These are phyloP conservation scores for Mesembrinibis cayennensis DNA, from an alignment of 2,113 vertebrate genomes.

Conservation along the genomic window DNA sequence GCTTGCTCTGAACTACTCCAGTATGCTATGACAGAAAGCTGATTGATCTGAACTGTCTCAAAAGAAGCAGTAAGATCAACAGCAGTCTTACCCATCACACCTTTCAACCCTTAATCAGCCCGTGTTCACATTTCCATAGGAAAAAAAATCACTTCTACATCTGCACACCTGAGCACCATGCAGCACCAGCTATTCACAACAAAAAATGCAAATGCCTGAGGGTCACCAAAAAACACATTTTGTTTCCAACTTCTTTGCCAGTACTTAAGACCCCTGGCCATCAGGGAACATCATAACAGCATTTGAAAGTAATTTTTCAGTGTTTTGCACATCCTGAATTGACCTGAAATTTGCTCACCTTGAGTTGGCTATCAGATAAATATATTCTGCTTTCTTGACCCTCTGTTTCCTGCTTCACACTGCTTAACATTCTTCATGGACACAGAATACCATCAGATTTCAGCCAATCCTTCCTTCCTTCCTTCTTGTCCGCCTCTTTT, in stretches of 20 bases:
- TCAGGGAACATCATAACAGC: neutral
- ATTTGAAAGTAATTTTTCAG: neutral
- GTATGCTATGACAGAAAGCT: neutral
- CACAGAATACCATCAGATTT: neutral
- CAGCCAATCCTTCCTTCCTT: neutral
- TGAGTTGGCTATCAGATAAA: neutral
- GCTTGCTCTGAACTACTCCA: neutral
- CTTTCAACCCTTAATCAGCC: neutral
- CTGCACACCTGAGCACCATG: neutral
- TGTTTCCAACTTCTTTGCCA: neutral
- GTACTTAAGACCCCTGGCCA: neutral
- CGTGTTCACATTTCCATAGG: neutral
- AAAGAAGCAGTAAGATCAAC: neutral
- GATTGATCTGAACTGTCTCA: neutral
- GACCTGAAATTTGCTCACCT: neutral
- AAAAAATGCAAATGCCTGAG: neutral
- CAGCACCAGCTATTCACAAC: neutral
- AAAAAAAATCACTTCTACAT: neutral
- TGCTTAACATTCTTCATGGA: neutral
- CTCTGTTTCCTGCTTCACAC: constrained; percentile 21
- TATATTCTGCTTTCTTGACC: neutral
- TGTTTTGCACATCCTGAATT: neutral
- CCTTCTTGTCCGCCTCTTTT: neutral
- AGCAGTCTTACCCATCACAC: neutral
- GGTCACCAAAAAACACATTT: neutral